Conservation (phyloP, 1,140 invertebrate species). For the Drosophila tani region DNA sequence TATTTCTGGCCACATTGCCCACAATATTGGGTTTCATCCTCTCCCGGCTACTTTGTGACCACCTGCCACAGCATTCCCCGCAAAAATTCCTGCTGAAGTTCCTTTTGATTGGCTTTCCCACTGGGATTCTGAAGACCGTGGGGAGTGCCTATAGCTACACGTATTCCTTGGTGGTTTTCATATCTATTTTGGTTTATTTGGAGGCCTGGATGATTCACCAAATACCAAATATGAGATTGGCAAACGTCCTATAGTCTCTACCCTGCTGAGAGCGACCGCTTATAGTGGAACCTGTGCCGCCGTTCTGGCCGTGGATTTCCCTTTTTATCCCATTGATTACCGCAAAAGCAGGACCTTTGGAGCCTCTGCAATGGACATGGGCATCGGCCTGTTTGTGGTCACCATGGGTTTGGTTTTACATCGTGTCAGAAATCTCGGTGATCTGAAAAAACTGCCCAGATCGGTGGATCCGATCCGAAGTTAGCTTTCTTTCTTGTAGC, state of each 20-base stretch:
- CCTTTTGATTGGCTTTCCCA: slow-evolving; percentile 52
- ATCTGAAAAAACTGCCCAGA: slow-evolving; percentile 77
- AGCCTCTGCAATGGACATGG: slow-evolving; percentile 96
- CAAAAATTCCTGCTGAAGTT: slow-evolving; percentile 64
- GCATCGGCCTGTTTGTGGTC: slow-evolving; percentile 96
- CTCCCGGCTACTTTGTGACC: slow-evolving; percentile 34
- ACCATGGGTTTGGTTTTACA: slow-evolving; percentile 91
- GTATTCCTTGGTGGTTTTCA: slow-evolving; percentile 10
- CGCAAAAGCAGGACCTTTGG: slow-evolving; percentile 95
- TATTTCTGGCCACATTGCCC: slow-evolving; percentile 34
- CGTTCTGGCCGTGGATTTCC: slow-evolving; percentile 97
- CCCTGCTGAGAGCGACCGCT: slow-evolving; percentile 88
- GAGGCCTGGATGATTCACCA: too few relatives aligned
- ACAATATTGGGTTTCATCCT: slow-evolving; percentile 53
- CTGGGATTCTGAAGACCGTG: slow-evolving; percentile 45
- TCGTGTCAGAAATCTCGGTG: slow-evolving; percentile 70
- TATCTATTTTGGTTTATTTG: slow-evolving; percentile 4
- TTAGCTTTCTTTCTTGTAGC: too few relatives aligned
- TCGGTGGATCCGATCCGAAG: slow-evolving; percentile 84
- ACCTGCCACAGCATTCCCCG: slow-evolving; percentile 29
- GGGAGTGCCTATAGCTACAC: slow-evolving; percentile 13
- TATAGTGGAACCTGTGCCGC: slow-evolving; percentile 92
- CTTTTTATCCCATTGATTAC: slow-evolving; percentile 92
- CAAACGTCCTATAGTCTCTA: slow-evolving; percentile 55
- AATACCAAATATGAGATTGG: slow-evolving; percentile 33